Evolutionary conservation across 2,113 vertebrate genomes (phyloP), one percentile per base, ranked within the genome.

Genomic region (Sturnus vulgaris): DNA sequence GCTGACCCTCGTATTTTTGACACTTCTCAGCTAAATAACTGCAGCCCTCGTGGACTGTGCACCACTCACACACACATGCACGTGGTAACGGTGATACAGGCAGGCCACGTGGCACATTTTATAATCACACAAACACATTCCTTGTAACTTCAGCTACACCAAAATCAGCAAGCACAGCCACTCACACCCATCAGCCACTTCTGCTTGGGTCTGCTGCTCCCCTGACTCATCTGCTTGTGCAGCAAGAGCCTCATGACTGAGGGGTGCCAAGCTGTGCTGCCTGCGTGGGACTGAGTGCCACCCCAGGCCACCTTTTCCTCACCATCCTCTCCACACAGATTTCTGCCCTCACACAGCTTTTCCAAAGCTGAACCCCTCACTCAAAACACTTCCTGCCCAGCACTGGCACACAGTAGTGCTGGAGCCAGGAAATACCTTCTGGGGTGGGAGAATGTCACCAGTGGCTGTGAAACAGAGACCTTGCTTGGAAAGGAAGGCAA

Each of bases 21-120:
- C 27, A 16, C 16, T 86, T 11, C 6, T 44, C 65, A 81, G 21
- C 23, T 46, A 61, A 88, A 50, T 20, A 64, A 44, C 9, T 0
- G 1, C 31, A 50, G 27, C 28, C 28, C 27, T 70, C 3, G 2
- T 2, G n/a, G 79, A 21, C 0, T 47, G 27, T 19, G 37, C 79
- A 31, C 25, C 18, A 17, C 30, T 27, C 18, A 23, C 5, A 15
- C 9, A 39, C 17, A 20, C 25, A 12, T 0, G 3, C 61, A 24
- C 0, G 3, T 19, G 0, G 0, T 8, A 49, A 42, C 0, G 82
- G 63, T 35, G 71, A 80, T 28, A 77, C 0, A 33, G 46, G 15
- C 0, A 33, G 46, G 15, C 59, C 63, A 35, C 1, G 8, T 5
- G 46, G 39, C 9, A 72, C 46, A 11, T 60, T 71, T 61, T 39